Base-by-base conservation (phyloP, 2,113 vertebrate species). In the Elephas maximus region DNA sequence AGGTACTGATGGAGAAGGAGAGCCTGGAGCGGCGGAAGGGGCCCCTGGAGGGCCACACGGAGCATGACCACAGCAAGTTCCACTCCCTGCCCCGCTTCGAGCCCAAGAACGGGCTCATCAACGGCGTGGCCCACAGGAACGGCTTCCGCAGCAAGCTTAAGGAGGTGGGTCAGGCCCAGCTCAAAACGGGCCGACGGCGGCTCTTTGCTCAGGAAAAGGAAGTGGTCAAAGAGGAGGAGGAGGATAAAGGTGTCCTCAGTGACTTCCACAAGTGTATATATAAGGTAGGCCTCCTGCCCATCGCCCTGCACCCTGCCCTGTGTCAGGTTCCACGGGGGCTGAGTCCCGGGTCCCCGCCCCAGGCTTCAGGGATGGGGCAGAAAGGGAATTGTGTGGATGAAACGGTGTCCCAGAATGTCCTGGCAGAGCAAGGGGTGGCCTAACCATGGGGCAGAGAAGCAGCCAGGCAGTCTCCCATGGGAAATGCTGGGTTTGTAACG, bases 221-320 rank as follows among this genome's bases (percentile, higher is more conserved):
- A 95, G 99, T 99, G 97, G 99, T 98, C 97, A 99, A 98, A 93
- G 99, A 99, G 97, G 99, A 99, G 80, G 99, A 99, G 95, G 99
- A 99, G 93, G 99, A 99, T 76, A 98, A 98, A 62, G 99, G 99
- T 11, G 97, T 99, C 98, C 99, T 99, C 97, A 99, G 98, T 17
- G 99, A 99, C 99, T 99, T 99, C 99, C 99, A 99, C 99, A 99
- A 99, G 98, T 99, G 99, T 99, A 99, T 99, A 98, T 99, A 99
- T 97, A 99, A 99, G 99, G 99, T 99, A 98, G 98, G 15, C 8
- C 10, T 30, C 7, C 62, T 65, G 33, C 41, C 67, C 48, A 37
- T 10, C 5, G 0, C 48, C 5, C 48, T 48, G 48, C 6, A 48
- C 5, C 48, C 48, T 20, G 62, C 21, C 23, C 62, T 23, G 4